Conservation (phyloP, 2,797 vertebrate genomes). For the Cottoperca gobio region DNA sequence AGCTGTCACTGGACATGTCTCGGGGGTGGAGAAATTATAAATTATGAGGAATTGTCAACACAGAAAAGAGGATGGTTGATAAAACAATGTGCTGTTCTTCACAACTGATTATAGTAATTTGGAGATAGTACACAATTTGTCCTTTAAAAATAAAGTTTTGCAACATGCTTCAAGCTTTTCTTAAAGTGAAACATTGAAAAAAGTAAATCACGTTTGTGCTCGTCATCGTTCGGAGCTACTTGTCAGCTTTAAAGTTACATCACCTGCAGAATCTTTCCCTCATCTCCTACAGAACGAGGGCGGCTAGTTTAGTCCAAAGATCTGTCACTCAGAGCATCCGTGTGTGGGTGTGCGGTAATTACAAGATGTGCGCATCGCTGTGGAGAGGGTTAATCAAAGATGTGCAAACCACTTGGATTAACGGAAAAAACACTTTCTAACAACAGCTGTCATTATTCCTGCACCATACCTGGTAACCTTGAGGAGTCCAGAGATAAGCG, state of each 20-base stretch:
- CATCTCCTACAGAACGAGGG: slow-evolving; percentile 9
- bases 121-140: slow-evolving; percentile 5
- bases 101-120: slow-evolving; percentile 55
- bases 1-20: slow-evolving; percentile 41
- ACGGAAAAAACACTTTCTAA: slow-evolving; percentile 28
- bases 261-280: slow-evolving; percentile 34
- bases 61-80: not conserved
- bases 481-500: slow-evolving; percentile 24
- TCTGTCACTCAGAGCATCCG: slow-evolving; percentile 35
- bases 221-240: not conserved
- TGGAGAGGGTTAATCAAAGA: slow-evolving; percentile 54
- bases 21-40: slow-evolving; percentile 28
- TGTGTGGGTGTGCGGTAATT: slow-evolving; percentile 61
- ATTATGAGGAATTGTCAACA: slow-evolving; percentile 51
- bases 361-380: slow-evolving; percentile 42
- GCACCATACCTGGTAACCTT: slow-evolving; percentile 30
- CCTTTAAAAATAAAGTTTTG: slow-evolving; percentile 3
- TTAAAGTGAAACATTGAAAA: not conserved
- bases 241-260: slow-evolving; percentile 13
- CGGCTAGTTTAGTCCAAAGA: slow-evolving; percentile 51
- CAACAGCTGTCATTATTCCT: slow-evolving; percentile 44
- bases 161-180: not conserved
- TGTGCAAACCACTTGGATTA: slow-evolving; percentile 32
- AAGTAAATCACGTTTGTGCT: not conserved
- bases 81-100: slow-evolving; percentile 25